Base-by-base conservation (phyloP, 2,888 invertebrate genomes). In the Melanophora roralis region DNA sequence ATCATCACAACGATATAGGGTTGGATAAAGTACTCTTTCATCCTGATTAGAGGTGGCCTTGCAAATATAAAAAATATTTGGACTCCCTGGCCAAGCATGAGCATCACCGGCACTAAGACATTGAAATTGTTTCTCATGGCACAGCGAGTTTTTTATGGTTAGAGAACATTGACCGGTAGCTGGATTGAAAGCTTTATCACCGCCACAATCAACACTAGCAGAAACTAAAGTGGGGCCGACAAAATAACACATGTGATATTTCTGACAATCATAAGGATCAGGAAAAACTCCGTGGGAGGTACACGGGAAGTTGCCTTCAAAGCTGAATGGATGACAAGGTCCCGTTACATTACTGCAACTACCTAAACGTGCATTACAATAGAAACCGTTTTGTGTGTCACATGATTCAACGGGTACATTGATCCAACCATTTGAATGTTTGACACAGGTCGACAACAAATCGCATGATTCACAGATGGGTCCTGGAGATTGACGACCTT, bases 211-310 rank as follows among this genome's bases (percentile, higher is more conserved):
- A 1, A 89, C 86, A 34, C 86, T 87, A 5, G 87, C 88, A 2
- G 89, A 87, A 2, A 90, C 88, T 21, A 89, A 69, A n/a, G 89
- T 87, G 11, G 86, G 84, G 2, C 82, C 83, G 32, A 88, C 87
- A 76, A 88, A 87, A 68, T 89, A 88, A 67, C 90, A 90, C 87
- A 89, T 89, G 60, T 90, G 90, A 74, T 90, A 90, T 67, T 86
- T 88, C 82, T 90, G 90, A 59, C 90, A 90, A 71, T 89, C 89
- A 40, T 90, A 90, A 2, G 90, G 89, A 86, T 90, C 89, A 1
- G 90, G 90, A 38, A 89, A 89, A 16, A 89, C 84, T 49, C 89
- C 89, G 43, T 89, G 88, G 0, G 89, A 88, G 1, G 89, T 89
- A 82, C 89, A 89, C 40, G 88, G 89, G 21, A 89, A 89, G 78